phyloP scores from a whole-genome alignment of 2,888 invertebrate genomes.

The Lordiphosa andalusiaca region DNA sequence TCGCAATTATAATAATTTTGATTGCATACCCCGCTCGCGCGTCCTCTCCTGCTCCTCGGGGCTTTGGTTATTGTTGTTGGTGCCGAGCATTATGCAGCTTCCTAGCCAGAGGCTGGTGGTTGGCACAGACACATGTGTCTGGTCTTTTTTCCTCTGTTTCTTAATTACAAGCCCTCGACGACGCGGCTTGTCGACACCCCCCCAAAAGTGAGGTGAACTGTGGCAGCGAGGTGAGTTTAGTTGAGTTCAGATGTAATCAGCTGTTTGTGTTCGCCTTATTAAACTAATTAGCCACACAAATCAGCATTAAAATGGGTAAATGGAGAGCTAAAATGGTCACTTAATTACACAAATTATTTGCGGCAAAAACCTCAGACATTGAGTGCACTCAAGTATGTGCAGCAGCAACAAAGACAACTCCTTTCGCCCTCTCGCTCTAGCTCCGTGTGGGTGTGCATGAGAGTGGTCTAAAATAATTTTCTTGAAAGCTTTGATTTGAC shows the following conservation, averaged over 20 bases:
- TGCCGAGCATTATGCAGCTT: conserved; percentile 56
- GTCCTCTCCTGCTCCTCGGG: conserved; percentile 16
- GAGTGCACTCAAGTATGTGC: conserved; percentile 25
- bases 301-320: conserved; percentile 29
- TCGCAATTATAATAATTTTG: conserved; percentile 78
- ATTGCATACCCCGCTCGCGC: conserved; percentile 52
- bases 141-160: too few relatives aligned
- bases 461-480: conserved; percentile 59
- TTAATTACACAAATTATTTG: conserved; percentile 46
- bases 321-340: conserved; percentile 19
- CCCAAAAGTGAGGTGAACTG: too few relatives aligned
- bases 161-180: too few relatives aligned
- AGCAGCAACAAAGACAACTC: conserved; percentile 19
- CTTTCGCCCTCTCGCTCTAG: neutral
- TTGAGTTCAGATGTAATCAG: neutral
- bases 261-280: conserved; percentile 25
- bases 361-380: conserved; percentile 36
- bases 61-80: conserved; percentile 55
- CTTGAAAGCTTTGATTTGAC: conserved; percentile 70
- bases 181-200: too few relatives aligned
- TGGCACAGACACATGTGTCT: too few relatives aligned
- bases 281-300: conserved; percentile 41
- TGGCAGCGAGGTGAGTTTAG: too few relatives aligned
- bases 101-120: conserved; percentile 12
- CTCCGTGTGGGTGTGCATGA: conserved; percentile 2